Evolutionary conservation across 2,113 vertebrate species (phyloP), one percentile per base, ranked within the genome.

Genomic region (Megaleporinus macrocephalus): DNA sequence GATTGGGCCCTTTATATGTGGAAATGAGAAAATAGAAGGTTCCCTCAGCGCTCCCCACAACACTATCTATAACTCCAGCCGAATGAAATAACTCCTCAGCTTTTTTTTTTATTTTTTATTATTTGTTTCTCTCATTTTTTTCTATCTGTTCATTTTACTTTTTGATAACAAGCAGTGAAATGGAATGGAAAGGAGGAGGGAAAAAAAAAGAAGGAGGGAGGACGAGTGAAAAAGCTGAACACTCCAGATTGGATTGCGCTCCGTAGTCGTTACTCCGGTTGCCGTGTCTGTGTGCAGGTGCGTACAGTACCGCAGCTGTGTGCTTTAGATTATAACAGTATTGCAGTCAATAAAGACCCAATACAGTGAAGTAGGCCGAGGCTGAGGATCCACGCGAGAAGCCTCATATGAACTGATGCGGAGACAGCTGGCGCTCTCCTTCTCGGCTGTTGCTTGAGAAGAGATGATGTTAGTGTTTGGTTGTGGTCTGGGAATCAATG

Each of bases 311-410:
- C 81, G 81, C 0, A 24, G 81, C 59, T 49, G 62, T 55, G 71
- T 84, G 79, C 80, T 80, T 26, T 16, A 63, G 81, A 90, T 76
- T 86, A 82, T 86, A 87, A 89, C 83, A 86, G 89, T 86, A 53
- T 70, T 0, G 0, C 16, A 84, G 88, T 91, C 89, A 83, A 88
- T 92, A 84, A 91, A 89, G 41, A 65, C 41, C 73, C 53, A 80
- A 79, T 71, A 85, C 24, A 84, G 26, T 47, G 26, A 36, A 30
- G 70, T 47, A 73, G 70, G 68, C 77, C 44, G 1, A 29, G 71
- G n/a, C 30, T 57, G 66, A 57, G 74, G 41, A 66, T 55, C 68
- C 55, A 29, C 44, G 49, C 71, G 27, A 33, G 68, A 73, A 80
- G 22, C 70, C 18, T 61, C n/a, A 14, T 33, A 75, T 53, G 75